Conservation (phyloP, 2,888 invertebrate species). For the Scaptomyza parva region DNA sequence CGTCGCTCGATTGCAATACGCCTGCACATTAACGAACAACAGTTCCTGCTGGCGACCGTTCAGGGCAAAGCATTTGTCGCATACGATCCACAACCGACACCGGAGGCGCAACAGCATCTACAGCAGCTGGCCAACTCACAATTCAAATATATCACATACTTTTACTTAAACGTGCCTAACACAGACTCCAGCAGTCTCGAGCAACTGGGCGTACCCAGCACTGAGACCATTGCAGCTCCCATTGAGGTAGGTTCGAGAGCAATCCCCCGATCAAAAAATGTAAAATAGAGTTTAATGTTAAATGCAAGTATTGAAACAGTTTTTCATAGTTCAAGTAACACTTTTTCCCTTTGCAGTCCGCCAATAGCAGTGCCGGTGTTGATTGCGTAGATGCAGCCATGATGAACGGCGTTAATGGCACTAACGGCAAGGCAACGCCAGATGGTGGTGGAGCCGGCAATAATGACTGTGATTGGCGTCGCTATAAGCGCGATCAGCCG, state of each 20-base stretch:
- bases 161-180: slow-evolving; percentile 88
- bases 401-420: slow-evolving; percentile 67
- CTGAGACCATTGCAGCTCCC: slow-evolving; percentile 60
- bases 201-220: slow-evolving; percentile 85
- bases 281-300: not conserved
- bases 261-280: not conserved
- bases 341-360: slow-evolving; percentile 37
- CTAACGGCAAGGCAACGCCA: slow-evolving; percentile 24
- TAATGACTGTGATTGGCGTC: slow-evolving; percentile 65
- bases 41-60: slow-evolving; percentile 77
- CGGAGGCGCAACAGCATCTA: slow-evolving; percentile 85
- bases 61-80: slow-evolving; percentile 86
- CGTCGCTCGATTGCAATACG: slow-evolving; percentile 86
- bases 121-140: slow-evolving; percentile 81
- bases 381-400: slow-evolving; percentile 84
- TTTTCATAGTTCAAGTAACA: slow-evolving; percentile 33
- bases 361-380: slow-evolving; percentile 67
- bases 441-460: slow-evolving; percentile 30
- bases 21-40: slow-evolving; percentile 82
- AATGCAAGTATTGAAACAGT: slow-evolving; percentile 36
- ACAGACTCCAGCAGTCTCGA: slow-evolving; percentile 86
- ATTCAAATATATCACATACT: slow-evolving; percentile 87
- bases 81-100: slow-evolving; percentile 79
- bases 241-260: slow-evolving; percentile 46
- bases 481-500: slow-evolving; percentile 63